A percentile compares a stretch with the other conserved stretches of the same genome.
Conservation (phyloP, 2,888 invertebrate genomes). For the Trichopria drosophilae region DNA sequence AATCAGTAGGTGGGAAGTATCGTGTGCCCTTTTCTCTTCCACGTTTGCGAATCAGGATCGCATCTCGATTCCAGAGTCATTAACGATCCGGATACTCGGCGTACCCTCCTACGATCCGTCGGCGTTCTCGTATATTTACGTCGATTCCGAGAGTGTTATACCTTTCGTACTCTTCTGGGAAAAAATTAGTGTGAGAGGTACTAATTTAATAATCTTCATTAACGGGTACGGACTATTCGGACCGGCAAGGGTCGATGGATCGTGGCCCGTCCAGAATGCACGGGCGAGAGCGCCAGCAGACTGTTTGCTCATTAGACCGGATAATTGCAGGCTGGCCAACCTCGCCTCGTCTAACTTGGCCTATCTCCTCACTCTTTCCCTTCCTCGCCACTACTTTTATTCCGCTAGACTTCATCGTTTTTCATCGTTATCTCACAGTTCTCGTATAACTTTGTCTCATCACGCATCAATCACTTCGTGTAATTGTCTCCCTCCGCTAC, state of each 20-base stretch:
- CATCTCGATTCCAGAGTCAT: no score
- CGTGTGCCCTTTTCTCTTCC: no score
- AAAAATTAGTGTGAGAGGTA: slow-evolving; percentile 44
- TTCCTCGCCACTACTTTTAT: slow-evolving; percentile 30
- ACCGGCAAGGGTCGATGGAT: slow-evolving; percentile 25
- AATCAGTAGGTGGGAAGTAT: no score
- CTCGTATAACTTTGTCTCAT: no score
- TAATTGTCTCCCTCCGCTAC: no score
- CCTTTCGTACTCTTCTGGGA: no score
- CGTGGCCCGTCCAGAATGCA: slow-evolving; percentile 36
- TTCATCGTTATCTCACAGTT: background rate
- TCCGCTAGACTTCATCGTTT: slow-evolving; percentile 5
- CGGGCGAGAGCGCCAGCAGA: slow-evolving; percentile 38
- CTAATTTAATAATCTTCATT: slow-evolving; percentile 55
- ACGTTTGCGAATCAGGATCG: no score
- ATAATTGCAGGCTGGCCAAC: slow-evolving; percentile 54
- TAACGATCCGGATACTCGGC: no score
- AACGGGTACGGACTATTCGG: slow-evolving; percentile 36
- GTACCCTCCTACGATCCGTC: slow-evolving; percentile 1
- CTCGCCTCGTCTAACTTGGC: slow-evolving; percentile 35
- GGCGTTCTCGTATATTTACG: background rate
- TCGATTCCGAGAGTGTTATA: no score
- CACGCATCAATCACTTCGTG: no score
- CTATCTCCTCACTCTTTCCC: slow-evolving; percentile 41
- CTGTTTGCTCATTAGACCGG: slow-evolving; percentile 58